A percentile compares a stretch with the other conserved stretches of the same genome.
Evolutionary conservation across 2,113 vertebrate genomes (phyloP).

Genomic region (Athene noctua): DNA sequence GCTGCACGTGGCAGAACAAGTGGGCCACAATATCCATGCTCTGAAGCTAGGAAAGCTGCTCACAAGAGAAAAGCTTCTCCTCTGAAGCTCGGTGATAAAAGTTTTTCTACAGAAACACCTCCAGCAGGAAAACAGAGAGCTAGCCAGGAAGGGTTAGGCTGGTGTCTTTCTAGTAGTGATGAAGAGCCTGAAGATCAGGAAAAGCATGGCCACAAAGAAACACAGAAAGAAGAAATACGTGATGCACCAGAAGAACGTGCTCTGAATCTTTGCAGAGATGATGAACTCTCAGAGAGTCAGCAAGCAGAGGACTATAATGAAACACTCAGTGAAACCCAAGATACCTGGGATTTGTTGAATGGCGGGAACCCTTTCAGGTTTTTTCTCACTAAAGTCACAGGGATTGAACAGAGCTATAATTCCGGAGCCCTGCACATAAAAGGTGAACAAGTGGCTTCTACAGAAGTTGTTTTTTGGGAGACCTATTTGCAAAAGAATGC

Average conservation of each 20-base stretch:
- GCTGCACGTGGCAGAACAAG: neutral
- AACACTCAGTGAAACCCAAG: slow-evolving; percentile 76
- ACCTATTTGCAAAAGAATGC: neutral
- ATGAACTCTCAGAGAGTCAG: slow-evolving; percentile 34
- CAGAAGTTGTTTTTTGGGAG: neutral
- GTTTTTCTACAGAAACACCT: neutral
- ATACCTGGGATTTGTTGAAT: slow-evolving; percentile 78
- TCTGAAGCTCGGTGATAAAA: slow-evolving; percentile 53
- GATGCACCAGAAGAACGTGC: neutral
- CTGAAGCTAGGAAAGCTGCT: slow-evolving; percentile 82
- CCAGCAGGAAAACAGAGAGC: slow-evolving; percentile 76
- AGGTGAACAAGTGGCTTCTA: slow-evolving; percentile 72
- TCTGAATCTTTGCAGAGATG: neutral
- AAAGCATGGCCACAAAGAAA: neutral
- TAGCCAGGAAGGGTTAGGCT: slow-evolving; percentile 80
- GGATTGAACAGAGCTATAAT: slow-evolving; percentile 87
- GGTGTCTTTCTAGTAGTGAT: slow-evolving; percentile 93
- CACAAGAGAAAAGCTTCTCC: slow-evolving; percentile 76
- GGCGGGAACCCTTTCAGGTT: slow-evolving; percentile 84
- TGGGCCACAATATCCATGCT: slow-evolving; percentile 63
- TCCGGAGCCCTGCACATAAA: slow-evolving; percentile 89
- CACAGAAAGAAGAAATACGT: slow-evolving; percentile 8
- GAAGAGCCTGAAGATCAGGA: slow-evolving; percentile 66
- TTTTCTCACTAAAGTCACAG: slow-evolving; percentile 92
- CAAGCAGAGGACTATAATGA: slow-evolving; percentile 29